A percentile compares a stretch with the other conserved stretches of the same genome.
These are phyloP conservation scores for Flexamia atlantica DNA, from an alignment of 2,888 invertebrate species.

Conservation along the genomic window DNA sequence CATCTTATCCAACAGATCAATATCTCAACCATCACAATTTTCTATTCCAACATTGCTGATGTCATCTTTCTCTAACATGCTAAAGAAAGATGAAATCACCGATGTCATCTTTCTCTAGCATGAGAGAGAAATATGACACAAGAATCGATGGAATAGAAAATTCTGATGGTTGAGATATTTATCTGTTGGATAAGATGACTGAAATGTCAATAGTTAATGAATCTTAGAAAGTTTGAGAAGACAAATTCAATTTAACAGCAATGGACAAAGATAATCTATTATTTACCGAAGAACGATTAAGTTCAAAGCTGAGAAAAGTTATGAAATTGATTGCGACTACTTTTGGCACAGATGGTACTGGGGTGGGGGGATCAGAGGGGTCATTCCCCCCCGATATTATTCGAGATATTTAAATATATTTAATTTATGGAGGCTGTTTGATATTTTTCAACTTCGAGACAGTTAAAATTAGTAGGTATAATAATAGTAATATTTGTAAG, in stretches of 20 bases:
- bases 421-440: too few species aligned
- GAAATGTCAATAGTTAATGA: slow-evolving; percentile 76
- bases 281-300: slow-evolving; percentile 79
- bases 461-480: too few species aligned
- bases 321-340: too few species aligned
- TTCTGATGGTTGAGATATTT: slow-evolving; percentile 76
- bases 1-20: slow-evolving; percentile 82
- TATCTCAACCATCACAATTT: slow-evolving; percentile 74
- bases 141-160: slow-evolving; percentile 74
- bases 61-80: slow-evolving; percentile 77
- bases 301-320: slow-evolving; percentile 81
- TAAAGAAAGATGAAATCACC: too few species aligned
- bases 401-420: too few species aligned
- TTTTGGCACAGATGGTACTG: too few species aligned
- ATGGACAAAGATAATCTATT: slow-evolving; percentile 80
- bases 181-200: slow-evolving; percentile 81
- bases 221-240: slow-evolving; percentile 73
- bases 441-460: too few species aligned
- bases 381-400: too few species aligned
- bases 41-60: slow-evolving; percentile 73
- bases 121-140: slow-evolving; percentile 76
- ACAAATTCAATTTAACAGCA: background rate
- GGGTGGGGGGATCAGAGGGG: too few species aligned
- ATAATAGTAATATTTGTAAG: too few species aligned
- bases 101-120: too few species aligned